phyloP scores from a whole-genome alignment of 2,888 invertebrate species.

The Papilio protenor region DNA sequence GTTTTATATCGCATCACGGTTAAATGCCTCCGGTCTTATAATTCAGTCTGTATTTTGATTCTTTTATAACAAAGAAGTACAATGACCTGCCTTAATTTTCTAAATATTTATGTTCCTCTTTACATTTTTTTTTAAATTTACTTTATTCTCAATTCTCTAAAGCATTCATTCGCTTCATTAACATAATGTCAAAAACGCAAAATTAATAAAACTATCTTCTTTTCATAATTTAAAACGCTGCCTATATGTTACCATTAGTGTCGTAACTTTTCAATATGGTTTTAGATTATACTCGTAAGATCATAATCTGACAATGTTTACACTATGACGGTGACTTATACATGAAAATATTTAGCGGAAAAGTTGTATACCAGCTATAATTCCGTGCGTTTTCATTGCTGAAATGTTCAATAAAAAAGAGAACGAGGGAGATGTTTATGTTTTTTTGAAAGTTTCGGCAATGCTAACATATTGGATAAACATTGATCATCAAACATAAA shows the following conservation, averaged over 20 bases:
- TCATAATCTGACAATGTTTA: neutral
- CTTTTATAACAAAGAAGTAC: neutral
- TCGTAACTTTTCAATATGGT: neutral
- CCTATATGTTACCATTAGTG: neutral
- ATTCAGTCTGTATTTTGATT: neutral
- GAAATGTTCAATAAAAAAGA: neutral
- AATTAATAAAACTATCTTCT: no score
- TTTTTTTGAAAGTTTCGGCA: no score
- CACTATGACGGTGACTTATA: neutral
- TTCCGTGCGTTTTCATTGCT: neutral
- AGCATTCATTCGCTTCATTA: no score
- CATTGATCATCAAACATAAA: no score
- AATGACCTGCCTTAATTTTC: neutral
- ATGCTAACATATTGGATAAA: no score
- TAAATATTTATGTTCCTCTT: neutral
- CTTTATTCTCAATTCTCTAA: neutral
- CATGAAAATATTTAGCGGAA: neutral
- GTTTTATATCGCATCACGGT: constrained; percentile 26
- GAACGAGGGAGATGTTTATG: no score
- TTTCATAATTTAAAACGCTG: no score
- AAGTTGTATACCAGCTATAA: neutral
- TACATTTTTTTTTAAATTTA: neutral
- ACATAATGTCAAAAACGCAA: no score
- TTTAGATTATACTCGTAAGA: neutral
- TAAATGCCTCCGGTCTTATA: constrained; percentile 3